Evolutionary conservation across 2,888 invertebrate species (phyloP).

Genomic region (Lacanobia oleracea): DNA sequence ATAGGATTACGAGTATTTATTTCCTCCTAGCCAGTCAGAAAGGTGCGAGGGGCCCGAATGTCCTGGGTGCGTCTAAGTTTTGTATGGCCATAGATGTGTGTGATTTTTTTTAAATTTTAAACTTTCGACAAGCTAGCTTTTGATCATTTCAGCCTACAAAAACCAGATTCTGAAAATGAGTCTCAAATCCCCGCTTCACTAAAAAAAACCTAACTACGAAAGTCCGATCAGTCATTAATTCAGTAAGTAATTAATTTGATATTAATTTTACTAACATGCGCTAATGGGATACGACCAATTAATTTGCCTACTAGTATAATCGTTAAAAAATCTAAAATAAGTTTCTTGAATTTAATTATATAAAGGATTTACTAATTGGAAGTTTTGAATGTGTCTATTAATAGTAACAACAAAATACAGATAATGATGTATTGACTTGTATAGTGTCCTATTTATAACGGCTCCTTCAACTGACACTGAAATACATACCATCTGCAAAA

Average conservation of each 20-base stretch:
- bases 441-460: no score
- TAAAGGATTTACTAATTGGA: no score
- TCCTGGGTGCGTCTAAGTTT: no score
- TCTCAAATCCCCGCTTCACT: not conserved
- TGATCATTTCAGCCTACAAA: not conserved
- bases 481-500: no score
- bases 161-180: not conserved
- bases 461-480: no score
- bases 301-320: not conserved
- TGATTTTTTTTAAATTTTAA: no score
- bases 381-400: no score
- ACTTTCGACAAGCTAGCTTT: not conserved
- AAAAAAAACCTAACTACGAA: not conserved
- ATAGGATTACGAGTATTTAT: not conserved
- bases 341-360: no score
- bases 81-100: no score
- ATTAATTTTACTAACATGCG: not conserved
- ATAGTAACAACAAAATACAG: no score
- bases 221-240: not conserved
- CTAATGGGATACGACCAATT: not conserved
- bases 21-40: not conserved
- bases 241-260: conserved; percentile 9
- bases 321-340: not conserved
- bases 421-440: no score
- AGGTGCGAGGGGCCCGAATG: not conserved